Evolutionary conservation across 92 coral and sea anemone genomes (phyloP), one percentile per base, ranked within the genome.

Genomic region (Meandrina meandrites): DNA sequence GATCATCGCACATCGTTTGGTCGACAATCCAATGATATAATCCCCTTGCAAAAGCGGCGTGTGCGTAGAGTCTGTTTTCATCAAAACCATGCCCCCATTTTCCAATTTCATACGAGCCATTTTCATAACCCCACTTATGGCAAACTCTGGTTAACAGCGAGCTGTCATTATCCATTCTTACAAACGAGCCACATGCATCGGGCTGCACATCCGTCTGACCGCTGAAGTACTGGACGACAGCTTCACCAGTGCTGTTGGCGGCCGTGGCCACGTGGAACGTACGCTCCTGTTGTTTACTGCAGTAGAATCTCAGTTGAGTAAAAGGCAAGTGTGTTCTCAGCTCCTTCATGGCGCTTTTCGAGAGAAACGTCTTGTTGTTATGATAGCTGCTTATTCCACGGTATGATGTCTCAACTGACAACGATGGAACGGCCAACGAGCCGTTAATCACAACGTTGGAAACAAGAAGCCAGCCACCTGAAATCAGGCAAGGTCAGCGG

Each of bases 181-280:
- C 51, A 17, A 84, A 84, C 21, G 89, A 86, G 0, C 84, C 84
- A 31, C 89, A 86, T 11, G 84, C 75, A 4, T 37, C 28, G 14
- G 47, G 67, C 10, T 58, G 67, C 27, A 58, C 77, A 48, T 70
- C 56, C 19, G 90, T 79, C 68, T 69, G 86, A 36, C 86, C 77
- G 16, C 80, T 87, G n/a, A 87, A 45, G 71, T 69, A 87, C 80
- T 69, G 54, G 58, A 80, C 80, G 10, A 57, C 86, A 47, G 86
- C 81, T 45, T 58, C 75, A 24, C 88, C 90, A 8, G 86, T 21
- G 16, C 64, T 42, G 71, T 80, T 87, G 9, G 45, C 18, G 6
- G 64, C 79, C 34, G 86, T 87, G 69, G 84, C 57, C 50, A 87
- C 74, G 80, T 87, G 86, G 30, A 87, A 75, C 28, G 68, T 87